Base-by-base conservation (phyloP, 1,140 invertebrate species). In the Bactericera cockerelli region DNA sequence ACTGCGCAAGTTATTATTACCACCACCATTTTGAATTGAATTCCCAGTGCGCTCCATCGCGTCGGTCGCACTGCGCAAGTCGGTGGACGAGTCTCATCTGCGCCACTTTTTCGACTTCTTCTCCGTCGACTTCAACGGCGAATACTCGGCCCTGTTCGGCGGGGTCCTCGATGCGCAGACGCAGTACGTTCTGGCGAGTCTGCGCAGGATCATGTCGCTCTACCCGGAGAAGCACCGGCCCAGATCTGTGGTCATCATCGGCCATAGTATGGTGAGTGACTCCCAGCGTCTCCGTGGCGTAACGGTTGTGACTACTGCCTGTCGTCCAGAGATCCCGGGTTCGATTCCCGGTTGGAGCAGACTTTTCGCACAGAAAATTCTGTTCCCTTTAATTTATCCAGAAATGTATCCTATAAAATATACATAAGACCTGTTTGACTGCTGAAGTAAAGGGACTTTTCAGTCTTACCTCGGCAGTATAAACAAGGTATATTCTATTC, bases 221-320 rank as follows among this genome's bases (percentile, higher is more conserved):
- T 94, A 94, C 67, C 74, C 77, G 39, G 64, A 65, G 33, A 67
- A 70, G 26, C 75, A 70, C 63, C 61, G 56, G 62, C 81, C 81
- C 31, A 74, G 72, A 19, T 78, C 80, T 39, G 77, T 93, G 54
- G 76, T 93, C 38, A 66, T 94, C 0, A 84, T 94, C 70, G 90
- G 88, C 21, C 91, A 95, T 76, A 94, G 91, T 2, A 92, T 94
- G 87, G 88, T 89, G 76, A 76, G 75, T 70, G 28, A 31, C 13
- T 31, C 28, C 28, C 28, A 31, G 28, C 4, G 28, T 31, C n/a
- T n/a, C n/a, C n/a, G n/a, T n/a, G n/a, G n/a, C n/a, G n/a, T n/a
- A n/a, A n/a, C n/a, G n/a, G n/a, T n/a, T n/a, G n/a, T n/a, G n/a
- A n/a, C n/a, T n/a, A n/a, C n/a, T n/a, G n/a, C n/a, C n/a, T n/a